Evolutionary conservation across 2,797 vertebrate species (phyloP).

Genomic region (Melanotaenia trifasciata): DNA sequence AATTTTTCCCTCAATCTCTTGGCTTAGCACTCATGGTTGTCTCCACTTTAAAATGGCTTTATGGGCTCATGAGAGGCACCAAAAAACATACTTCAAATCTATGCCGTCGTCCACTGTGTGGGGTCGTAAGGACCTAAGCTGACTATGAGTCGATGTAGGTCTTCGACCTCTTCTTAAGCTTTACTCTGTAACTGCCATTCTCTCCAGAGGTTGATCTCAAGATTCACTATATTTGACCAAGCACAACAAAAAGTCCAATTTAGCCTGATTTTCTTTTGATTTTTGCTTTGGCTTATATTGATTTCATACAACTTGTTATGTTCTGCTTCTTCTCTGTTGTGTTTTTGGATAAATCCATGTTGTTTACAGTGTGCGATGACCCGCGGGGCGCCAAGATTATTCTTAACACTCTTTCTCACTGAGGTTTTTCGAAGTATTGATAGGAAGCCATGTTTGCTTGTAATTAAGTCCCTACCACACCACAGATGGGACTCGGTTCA

Average conservation of each 20-base stretch:
- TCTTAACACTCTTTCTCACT: slow-evolving; percentile 75
- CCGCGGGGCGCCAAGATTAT: slow-evolving; percentile 78
- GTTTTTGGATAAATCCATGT: slow-evolving; percentile 78
- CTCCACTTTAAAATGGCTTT: slow-evolving; percentile 66
- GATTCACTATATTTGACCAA: slow-evolving; percentile 61
- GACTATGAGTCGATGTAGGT: slow-evolving; percentile 41
- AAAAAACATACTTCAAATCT: slow-evolving; percentile 53
- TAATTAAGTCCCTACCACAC: slow-evolving; percentile 82
- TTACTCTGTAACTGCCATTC: slow-evolving; percentile 50
- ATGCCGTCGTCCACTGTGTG: slow-evolving; percentile 45
- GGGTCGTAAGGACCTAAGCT: slow-evolving; percentile 57
- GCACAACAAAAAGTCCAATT: slow-evolving; percentile 75
- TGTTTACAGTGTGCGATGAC: slow-evolving; percentile 83
- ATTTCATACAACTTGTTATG: slow-evolving; percentile 76
- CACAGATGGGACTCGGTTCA: slow-evolving; percentile 77
- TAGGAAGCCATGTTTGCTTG: slow-evolving; percentile 80
- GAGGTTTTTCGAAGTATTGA: slow-evolving; percentile 75
- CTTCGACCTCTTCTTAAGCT: slow-evolving; percentile 46
- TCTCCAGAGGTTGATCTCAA: slow-evolving; percentile 61
- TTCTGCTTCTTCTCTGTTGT: slow-evolving; percentile 74
- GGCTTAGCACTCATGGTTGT: slow-evolving; percentile 69
- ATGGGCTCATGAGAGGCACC: slow-evolving; percentile 63
- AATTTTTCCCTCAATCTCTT: slow-evolving; percentile 63
- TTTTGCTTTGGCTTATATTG: slow-evolving; percentile 76
- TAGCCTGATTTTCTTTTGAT: slow-evolving; percentile 77